These are phyloP conservation scores for Chiloscyllium punctatum DNA, from an alignment of 2,797 vertebrate species.

Conservation along the genomic window DNA sequence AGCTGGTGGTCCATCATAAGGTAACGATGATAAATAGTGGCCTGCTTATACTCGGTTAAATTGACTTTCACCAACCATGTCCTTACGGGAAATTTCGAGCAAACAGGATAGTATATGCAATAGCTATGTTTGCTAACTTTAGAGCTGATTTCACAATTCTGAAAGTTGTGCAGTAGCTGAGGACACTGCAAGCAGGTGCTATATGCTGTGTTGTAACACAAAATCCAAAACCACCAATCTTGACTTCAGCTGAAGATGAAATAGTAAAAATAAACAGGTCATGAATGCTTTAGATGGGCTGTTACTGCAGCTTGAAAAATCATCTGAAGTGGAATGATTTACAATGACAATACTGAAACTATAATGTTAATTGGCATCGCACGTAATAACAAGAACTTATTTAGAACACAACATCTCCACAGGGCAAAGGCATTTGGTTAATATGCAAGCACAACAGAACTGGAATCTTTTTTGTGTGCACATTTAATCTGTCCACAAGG, in stretches of 20 bases:
- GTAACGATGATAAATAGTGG: background rate
- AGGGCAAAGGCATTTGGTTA: background rate
- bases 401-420: background rate
- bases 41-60: too few species aligned
- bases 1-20: too few species aligned
- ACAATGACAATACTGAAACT: background rate
- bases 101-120: background rate
- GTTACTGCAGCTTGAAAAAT: background rate
- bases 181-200: background rate
- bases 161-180: background rate
- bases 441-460: background rate
- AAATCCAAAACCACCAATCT: background rate
- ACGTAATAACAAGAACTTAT: background rate
- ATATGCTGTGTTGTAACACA: background rate
- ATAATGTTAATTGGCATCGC: background rate
- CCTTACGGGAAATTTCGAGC: background rate
- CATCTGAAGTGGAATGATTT: background rate
- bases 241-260: background rate
- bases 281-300: background rate
- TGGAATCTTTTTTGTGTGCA: too few species aligned
- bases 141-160: constrained; percentile 15
- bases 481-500: background rate
- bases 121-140: background rate
- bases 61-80: background rate
- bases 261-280: background rate